Evolutionary conservation across 2,797 vertebrate genomes (phyloP).

Genomic region (Mus spretus): DNA sequence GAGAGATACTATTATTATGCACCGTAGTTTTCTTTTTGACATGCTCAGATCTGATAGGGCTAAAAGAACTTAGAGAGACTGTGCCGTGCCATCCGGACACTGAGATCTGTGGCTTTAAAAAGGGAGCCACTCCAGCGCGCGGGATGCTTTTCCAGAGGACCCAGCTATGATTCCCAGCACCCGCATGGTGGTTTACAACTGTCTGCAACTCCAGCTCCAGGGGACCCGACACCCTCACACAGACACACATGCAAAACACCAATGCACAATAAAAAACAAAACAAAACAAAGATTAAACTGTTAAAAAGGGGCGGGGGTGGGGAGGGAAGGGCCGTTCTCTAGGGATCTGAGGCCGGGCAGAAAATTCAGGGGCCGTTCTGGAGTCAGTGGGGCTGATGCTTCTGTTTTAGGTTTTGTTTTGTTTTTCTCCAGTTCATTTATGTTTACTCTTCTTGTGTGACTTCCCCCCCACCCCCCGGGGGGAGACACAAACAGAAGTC

Average conservation of each 20-base stretch:
- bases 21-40: too few species aligned
- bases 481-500: neutral
- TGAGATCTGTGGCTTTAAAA: conserved; percentile 32
- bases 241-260: neutral
- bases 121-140: neutral
- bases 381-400: neutral
- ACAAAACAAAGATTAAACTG: neutral
- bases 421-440: neutral
- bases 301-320: neutral
- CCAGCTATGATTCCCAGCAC: neutral
- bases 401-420: neutral
- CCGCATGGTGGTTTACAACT: neutral
- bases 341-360: neutral
- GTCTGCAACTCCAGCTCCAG: neutral
- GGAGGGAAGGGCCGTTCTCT: neutral
- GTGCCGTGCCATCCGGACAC: neutral
- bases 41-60: too few species aligned
- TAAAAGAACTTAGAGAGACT: too few species aligned
- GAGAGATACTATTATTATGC: too few species aligned
- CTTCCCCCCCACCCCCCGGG: too few species aligned
- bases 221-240: neutral
- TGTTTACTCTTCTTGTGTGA: neutral
- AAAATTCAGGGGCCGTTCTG: neutral
- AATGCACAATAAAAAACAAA: neutral
- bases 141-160: neutral